A percentile compares a stretch with the other conserved stretches of the same genome.
These are phyloP conservation scores for Dromaius novaehollandiae DNA, from an alignment of 2,113 vertebrate genomes.

Conservation along the genomic window DNA sequence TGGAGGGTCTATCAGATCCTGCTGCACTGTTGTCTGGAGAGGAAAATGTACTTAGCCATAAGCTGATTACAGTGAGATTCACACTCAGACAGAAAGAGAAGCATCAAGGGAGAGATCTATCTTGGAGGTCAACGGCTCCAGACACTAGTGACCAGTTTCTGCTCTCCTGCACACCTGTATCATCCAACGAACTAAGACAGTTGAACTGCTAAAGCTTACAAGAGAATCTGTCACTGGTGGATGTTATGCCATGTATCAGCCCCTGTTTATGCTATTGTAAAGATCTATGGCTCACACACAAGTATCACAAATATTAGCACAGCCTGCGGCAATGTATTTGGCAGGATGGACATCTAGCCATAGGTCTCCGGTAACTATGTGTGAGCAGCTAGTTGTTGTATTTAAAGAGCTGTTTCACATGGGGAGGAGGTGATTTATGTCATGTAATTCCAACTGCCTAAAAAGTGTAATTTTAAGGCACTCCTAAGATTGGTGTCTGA, in stretches of 20 bases:
- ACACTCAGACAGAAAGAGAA: not conserved
- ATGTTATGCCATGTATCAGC: not conserved
- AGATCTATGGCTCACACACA: not conserved
- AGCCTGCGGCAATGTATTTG: not conserved
- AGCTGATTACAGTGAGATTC: slow-evolving; percentile 8
- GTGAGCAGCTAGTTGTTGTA: not conserved
- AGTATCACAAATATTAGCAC: not conserved
- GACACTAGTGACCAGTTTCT: not conserved
- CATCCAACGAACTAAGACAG: not conserved
- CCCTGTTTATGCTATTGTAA: not conserved
- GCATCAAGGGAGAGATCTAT: not conserved
- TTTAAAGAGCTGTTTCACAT: not conserved
- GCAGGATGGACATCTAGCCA: not conserved
- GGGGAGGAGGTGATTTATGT: not conserved
- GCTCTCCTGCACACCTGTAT: not conserved
- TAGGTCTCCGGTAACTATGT: not conserved
- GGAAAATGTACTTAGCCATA: slow-evolving; percentile 40
- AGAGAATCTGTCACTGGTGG: not conserved
- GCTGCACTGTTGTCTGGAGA: slow-evolving; percentile 26
- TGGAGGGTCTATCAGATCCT: slow-evolving; percentile 22
- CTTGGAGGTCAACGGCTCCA: not conserved
- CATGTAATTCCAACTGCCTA: not conserved
- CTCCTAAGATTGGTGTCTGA: not conserved
- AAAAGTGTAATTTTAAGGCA: not conserved
- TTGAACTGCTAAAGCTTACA: not conserved